A percentile compares a stretch with the other conserved stretches of the same genome.
phyloP scores from a whole-genome alignment of 2,797 vertebrate species.

The Buceros bicornis region DNA sequence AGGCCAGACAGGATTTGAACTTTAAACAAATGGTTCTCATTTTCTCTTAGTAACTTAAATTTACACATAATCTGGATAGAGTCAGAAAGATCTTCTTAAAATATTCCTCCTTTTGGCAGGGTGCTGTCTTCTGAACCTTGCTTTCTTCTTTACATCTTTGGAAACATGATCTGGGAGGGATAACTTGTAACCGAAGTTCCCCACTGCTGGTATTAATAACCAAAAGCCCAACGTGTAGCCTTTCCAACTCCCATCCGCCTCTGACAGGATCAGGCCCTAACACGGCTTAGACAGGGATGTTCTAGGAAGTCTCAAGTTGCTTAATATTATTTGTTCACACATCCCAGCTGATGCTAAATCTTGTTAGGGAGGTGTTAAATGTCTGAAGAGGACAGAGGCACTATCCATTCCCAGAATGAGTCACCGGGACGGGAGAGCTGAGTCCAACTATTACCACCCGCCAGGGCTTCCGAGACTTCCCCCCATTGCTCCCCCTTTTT shows the following conservation, averaged over 20 bases:
- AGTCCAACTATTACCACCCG: conserved; percentile 10
- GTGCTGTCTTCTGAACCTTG: conserved; percentile 39
- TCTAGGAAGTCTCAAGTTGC: conserved; percentile 53
- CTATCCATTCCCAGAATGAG: conserved; percentile 42
- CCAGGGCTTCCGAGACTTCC: conserved; percentile 45
- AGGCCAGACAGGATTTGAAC: conserved; percentile 59
- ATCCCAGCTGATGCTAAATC: conserved; percentile 42
- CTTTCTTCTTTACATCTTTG: conserved; percentile 50
- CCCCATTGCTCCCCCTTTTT: background rate
- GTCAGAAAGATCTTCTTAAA: conserved; percentile 41
- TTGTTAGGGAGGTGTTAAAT: conserved; percentile 58
- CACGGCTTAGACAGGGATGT: conserved; percentile 35
- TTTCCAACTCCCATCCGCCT: background rate
- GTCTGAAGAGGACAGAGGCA: conserved; percentile 20
- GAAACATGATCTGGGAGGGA: conserved; percentile 43
- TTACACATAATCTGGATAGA: conserved; percentile 44
- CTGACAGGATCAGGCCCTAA: conserved; percentile 40
- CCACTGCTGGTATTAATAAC: conserved; percentile 39
- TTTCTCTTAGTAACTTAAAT: conserved; percentile 57
- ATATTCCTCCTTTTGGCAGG: conserved; percentile 54
- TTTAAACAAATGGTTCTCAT: conserved; percentile 68
- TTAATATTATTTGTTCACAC: conserved; percentile 58
- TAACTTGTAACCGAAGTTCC: background rate
- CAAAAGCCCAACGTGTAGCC: background rate
- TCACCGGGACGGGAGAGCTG: background rate